Evolutionary conservation across 2,888 invertebrate genomes (phyloP).

Genomic region (Aethes cnicana): DNA sequence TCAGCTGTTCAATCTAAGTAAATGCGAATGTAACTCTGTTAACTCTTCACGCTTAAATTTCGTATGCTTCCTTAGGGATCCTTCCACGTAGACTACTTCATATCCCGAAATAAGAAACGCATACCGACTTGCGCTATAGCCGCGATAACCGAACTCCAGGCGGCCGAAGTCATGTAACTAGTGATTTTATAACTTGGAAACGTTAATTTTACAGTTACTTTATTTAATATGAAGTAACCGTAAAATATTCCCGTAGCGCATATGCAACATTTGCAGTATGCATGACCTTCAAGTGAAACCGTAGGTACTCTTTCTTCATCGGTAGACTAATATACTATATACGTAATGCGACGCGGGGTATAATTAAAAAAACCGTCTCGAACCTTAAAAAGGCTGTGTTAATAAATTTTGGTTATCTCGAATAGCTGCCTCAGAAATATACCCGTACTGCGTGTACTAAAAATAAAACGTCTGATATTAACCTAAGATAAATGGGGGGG

Average conservation of each 20-base stretch:
- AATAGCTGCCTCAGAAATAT: conserved; percentile 6
- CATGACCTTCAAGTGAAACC: neutral
- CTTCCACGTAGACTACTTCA: no score
- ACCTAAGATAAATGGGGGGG: conserved; percentile 22
- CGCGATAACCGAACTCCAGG: no score
- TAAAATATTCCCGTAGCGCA: no score
- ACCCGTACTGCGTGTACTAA: neutral
- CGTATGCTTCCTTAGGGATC: no score
- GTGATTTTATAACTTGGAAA: neutral
- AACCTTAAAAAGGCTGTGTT: neutral
- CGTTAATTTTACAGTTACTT: neutral
- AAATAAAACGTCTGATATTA: conserved; percentile 22
- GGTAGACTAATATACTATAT: neutral
- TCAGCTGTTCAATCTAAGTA: conserved; percentile 2
- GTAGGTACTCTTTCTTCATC: neutral
- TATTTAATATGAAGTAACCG: no score
- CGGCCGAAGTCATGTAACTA: no score
- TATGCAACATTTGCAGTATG: neutral
- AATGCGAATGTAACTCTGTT: no score
- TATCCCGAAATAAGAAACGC: no score
- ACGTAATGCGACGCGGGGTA: conserved; percentile 1
- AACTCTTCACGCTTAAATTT: no score
- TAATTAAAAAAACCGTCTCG: neutral
- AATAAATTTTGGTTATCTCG: conserved; percentile 20
- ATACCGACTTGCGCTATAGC: no score